Evolutionary conservation across 2,888 invertebrate species (phyloP), one percentile per base, ranked within the genome.

Genomic region (Nemapogon koenigi): DNA sequence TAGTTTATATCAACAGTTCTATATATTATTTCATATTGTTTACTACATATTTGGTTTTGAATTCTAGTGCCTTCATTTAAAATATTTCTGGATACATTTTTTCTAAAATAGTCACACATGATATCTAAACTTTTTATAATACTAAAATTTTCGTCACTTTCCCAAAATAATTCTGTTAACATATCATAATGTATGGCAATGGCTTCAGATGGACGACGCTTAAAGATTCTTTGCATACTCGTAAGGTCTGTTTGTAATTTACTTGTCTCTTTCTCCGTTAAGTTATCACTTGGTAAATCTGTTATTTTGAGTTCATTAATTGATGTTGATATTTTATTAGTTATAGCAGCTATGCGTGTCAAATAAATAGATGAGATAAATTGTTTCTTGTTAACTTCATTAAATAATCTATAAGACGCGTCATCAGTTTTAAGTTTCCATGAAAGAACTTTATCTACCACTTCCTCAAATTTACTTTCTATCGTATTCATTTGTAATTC

Each of bases 131-230:
- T 60, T 28, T 63, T 49, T 1, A 55, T 46, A n/a, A 73, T 42
- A 30, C 50, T 57, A 39, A 58, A 62, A 36, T 56, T 51, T 2
- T 56, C 50, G 42, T 57, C 43, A 35, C 60, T 53, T 28, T 36
- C 54, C 58, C 62, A 59, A 30, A 75, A 11, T 1, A 63, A 36
- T 41, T 70, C 57, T 28, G 72, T 75, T 40, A 78, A 42, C 2
- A 67, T 29, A 51, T 78, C 76, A 41, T 68, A 78, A 53, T 67
- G 62, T 40, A 73, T 47, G 1, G 59, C 59, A 14, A 71, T 45
- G 3, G 55, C 52, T 28, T 76, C 75, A 1, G 55, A 43, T 3
- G 73, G 54, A 47, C 62, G 57, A 37, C 68, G 57, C 49, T 57
- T 70, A 33, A 64, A 75, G 16, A 64, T 47, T 46, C 56, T 68